Evolutionary conservation across 1,140 invertebrate species (phyloP).

Genomic region (Atopsyche davidsoni): DNA sequence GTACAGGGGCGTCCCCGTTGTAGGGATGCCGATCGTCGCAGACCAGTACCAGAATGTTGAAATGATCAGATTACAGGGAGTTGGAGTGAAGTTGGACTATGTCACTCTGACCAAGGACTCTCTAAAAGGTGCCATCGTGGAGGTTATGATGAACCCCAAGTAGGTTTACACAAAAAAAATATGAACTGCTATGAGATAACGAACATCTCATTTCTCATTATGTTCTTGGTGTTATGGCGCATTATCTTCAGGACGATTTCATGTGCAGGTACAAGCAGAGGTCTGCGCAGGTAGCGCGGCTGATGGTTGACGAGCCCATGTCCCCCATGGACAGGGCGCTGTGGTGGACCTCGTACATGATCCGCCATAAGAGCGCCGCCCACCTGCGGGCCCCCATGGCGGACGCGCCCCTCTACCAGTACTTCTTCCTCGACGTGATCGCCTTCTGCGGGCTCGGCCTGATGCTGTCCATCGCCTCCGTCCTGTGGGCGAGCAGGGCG

Average conservation of each 20-base stretch:
- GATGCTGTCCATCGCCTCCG: too few species aligned
- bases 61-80: constrained; percentile 30
- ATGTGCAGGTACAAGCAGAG: constrained; percentile 34
- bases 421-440: constrained; percentile 48
- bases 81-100: constrained; percentile 33
- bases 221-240: background rate
- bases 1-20: constrained; percentile 47
- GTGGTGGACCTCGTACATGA: constrained; percentile 48
- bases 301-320: constrained; percentile 34
- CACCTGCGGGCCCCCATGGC: constrained; percentile 45
- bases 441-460: too few species aligned
- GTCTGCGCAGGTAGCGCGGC: constrained; percentile 33
- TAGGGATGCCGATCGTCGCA: constrained; percentile 37
- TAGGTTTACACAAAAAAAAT: constrained; percentile 7
- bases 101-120: constrained; percentile 32
- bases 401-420: constrained; percentile 48
- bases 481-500: too few species aligned
- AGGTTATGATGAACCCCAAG: constrained; percentile 25
- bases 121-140: constrained; percentile 31
- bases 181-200: background rate
- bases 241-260: background rate
- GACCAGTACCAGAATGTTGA: constrained; percentile 35
- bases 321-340: constrained; percentile 40
- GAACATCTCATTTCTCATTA: background rate
- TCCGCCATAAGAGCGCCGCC: constrained; percentile 43